phyloP scores from a whole-genome alignment of 2,888 invertebrate genomes.

The Augochlorella aurata region DNA sequence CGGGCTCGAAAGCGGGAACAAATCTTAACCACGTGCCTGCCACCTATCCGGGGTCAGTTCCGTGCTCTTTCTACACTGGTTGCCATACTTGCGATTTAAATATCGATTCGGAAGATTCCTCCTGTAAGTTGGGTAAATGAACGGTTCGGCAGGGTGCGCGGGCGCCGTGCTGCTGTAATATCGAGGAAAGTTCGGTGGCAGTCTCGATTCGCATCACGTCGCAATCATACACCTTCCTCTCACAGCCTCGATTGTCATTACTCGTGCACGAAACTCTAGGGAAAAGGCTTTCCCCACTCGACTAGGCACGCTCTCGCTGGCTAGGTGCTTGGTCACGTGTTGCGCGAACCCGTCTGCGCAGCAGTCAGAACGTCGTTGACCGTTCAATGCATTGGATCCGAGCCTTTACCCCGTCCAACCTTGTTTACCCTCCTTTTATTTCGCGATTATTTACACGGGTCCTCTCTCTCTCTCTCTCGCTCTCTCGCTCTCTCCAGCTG shows the following conservation, averaged over 20 bases:
- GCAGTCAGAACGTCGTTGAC: conserved; percentile 48
- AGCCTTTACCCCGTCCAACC: conserved; percentile 12
- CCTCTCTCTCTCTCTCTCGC: not conserved
- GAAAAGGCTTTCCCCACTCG: conserved; percentile 41
- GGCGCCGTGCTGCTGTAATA: not conserved
- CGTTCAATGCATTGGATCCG: conserved; percentile 39
- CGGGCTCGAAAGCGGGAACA: too few relatives aligned
- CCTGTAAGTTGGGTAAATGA: too few relatives aligned
- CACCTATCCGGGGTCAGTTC: too few relatives aligned
- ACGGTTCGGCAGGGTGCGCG: not conserved
- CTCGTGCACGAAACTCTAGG: conserved; percentile 46
- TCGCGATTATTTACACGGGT: not conserved
- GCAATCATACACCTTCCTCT: conserved; percentile 31
- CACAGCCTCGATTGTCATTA: conserved; percentile 33
- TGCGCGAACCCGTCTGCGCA: conserved; percentile 43
- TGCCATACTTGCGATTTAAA: too few relatives aligned
- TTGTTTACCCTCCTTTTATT: not conserved
- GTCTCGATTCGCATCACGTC: conserved; percentile 38
- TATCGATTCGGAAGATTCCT: too few relatives aligned
- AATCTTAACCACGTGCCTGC: too few relatives aligned
- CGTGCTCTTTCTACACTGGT: too few relatives aligned
- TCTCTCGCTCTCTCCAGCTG: not conserved
- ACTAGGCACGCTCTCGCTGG: conserved; percentile 1
- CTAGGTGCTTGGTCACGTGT: conserved; percentile 43
- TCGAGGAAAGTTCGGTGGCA: conserved; percentile 27